Conservation (phyloP, 2,113 vertebrate species). For the Vulpes lagopus region DNA sequence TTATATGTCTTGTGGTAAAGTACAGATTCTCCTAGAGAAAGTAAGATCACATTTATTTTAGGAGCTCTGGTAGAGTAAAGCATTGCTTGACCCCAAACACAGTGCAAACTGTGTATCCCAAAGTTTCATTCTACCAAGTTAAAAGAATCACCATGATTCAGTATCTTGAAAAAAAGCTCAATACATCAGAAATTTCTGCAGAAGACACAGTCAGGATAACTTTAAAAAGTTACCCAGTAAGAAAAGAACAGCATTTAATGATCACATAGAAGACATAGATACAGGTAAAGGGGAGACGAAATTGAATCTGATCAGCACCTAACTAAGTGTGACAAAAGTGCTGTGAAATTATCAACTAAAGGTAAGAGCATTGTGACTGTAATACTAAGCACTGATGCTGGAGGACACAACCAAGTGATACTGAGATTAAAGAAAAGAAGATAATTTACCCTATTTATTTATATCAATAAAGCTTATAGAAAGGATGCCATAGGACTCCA, state of each 20-base stretch:
- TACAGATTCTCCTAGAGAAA: not conserved
- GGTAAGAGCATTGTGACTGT: not conserved
- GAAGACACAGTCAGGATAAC: slow-evolving; percentile 29
- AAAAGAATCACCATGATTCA: slow-evolving; percentile 5
- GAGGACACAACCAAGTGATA: not conserved
- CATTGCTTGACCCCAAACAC: not conserved
- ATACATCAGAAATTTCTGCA: slow-evolving; percentile 15
- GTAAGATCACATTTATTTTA: not conserved
- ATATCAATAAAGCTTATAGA: not conserved
- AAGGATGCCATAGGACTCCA: not conserved
- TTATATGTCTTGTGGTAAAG: not conserved
- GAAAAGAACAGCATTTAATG: slow-evolving; percentile 8
- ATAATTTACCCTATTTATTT: not conserved
- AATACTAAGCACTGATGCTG: not conserved
- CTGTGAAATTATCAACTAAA: slow-evolving; percentile 49
- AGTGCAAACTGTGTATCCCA: not conserved
- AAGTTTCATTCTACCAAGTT: slow-evolving; percentile 9
- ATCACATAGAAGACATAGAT: not conserved
- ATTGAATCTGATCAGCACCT: not conserved
- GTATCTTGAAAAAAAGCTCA: slow-evolving; percentile 25
- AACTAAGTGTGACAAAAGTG: not conserved
- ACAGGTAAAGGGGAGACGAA: not conserved
- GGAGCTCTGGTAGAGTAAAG: not conserved
- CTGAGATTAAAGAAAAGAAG: slow-evolving; percentile 2
- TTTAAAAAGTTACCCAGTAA: not conserved